Evolutionary conservation across 2,113 vertebrate species (phyloP), one percentile per base, ranked within the genome.

Genomic region (Oryzias woworae): DNA sequence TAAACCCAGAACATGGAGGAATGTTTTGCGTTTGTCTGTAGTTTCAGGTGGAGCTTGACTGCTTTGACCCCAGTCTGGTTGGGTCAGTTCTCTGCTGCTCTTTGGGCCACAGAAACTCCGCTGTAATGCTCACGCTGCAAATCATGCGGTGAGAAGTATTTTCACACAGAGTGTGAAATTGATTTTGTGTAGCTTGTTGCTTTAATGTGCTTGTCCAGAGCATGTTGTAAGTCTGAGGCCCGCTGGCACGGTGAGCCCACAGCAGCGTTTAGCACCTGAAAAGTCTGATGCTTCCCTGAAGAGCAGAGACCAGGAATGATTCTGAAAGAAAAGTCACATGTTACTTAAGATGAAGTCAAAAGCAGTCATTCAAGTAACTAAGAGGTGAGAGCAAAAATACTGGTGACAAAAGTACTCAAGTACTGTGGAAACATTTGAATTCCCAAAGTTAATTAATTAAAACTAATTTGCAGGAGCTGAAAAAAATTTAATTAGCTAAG

Each of bases 221-320:
- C 26, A 28, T 28, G 36, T 3, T 36, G 36, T 36, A 36, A 36
- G 36, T 36, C 36, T 36, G 36, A 36, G 45, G 16, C n/a, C 45
- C n/a, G 52, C 4, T 7, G 18, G 18, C 52, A 53, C 52, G 52
- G 26, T 17, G 26, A 53, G 52, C 36, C 8, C 36, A 36, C 8
- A 36, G 36, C 36, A 3, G 36, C 52, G 17, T 31, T 53, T 53
- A 31, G 52, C 52, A 53, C 24, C 52, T 53, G 26, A 53, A 18
- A 10, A 53, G 52, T 31, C 26, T 31, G 61, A 54, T 36, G 47
- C 36, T 64, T 54, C 51, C 53, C 62, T 54, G 43, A 64, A 54
- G 20, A 57, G 55, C n/a, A 12, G 36, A 36, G 7, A 12, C 24
- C 62, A 47, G 53, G 17, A 47, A 47, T 3, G 17, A 47, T 47